Evolutionary conservation across 2,888 invertebrate genomes (phyloP).

Genomic region (Cremastobaeus sp.): DNA sequence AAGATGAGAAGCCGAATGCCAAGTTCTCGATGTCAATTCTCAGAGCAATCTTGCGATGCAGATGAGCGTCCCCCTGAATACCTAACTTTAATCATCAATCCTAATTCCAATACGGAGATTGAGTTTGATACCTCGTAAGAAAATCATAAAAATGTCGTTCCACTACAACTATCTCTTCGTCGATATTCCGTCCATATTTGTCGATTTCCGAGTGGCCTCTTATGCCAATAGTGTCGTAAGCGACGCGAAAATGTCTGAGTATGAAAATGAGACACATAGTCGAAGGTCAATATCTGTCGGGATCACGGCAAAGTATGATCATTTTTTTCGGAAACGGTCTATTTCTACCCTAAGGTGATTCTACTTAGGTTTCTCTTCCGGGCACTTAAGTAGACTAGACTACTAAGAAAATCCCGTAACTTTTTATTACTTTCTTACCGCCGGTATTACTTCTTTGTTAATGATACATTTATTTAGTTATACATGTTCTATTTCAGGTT

Average conservation of each 20-base stretch:
- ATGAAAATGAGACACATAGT: slow-evolving; percentile 72
- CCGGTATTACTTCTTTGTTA: not conserved
- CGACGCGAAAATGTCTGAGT: slow-evolving; percentile 66
- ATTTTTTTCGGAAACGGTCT: slow-evolving; percentile 51
- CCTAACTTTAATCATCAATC: slow-evolving; percentile 49
- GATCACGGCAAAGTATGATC: slow-evolving; percentile 68
- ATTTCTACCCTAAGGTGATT: slow-evolving; percentile 41
- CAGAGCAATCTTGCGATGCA: slow-evolving; percentile 78
- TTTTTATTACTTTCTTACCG: slow-evolving; percentile 21
- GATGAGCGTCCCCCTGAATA: slow-evolving; percentile 69
- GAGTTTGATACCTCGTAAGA: slow-evolving; percentile 27
- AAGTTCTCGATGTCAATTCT: slow-evolving; percentile 76
- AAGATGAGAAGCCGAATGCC: slow-evolving; percentile 67
- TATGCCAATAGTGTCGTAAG: slow-evolving; percentile 57
- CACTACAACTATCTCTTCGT: not conserved
- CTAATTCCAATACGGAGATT: slow-evolving; percentile 53
- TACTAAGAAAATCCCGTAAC: slow-evolving; percentile 27
- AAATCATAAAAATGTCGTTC: slow-evolving; percentile 3
- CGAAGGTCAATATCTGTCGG: slow-evolving; percentile 70
- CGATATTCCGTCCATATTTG: slow-evolving; percentile 1
- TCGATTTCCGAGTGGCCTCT: slow-evolving; percentile 13
- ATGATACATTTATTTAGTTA: no score
- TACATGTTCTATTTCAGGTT: no score
- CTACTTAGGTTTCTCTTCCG: slow-evolving; percentile 26
- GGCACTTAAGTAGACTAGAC: slow-evolving; percentile 29